Evolutionary conservation across 2,797 vertebrate species (phyloP).

Genomic region (Buceros bicornis): DNA sequence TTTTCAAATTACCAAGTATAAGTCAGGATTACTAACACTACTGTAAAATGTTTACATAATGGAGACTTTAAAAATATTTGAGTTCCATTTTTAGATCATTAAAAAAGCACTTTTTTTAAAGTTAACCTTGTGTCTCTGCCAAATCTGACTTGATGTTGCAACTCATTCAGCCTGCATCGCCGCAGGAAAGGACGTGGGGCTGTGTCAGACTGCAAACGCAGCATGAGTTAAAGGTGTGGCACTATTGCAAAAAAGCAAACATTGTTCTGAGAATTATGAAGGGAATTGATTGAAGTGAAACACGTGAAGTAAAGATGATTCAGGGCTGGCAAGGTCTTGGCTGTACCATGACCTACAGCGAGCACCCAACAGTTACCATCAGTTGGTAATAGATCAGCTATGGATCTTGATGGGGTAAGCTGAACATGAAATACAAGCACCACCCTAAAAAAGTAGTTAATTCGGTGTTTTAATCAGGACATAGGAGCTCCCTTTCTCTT

Average conservation of each 20-base stretch:
- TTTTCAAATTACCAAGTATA: neutral
- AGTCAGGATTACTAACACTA: neutral
- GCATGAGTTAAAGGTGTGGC: neutral
- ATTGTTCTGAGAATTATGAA: neutral
- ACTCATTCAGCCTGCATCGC: neutral
- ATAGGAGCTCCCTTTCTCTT: neutral
- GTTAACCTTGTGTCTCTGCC: neutral
- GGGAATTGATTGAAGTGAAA: neutral
- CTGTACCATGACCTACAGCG: neutral
- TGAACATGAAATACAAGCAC: neutral
- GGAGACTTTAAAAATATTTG: neutral
- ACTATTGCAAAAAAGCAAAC: constrained; percentile 39
- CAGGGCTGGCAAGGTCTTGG: neutral
- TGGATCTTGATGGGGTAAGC: neutral
- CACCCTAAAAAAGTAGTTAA: neutral
- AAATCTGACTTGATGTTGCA: neutral
- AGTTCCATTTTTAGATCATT: neutral
- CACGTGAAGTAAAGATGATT: neutral
- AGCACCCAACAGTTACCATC: neutral
- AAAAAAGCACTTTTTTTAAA: neutral
- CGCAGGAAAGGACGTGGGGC: rapidly evolving
- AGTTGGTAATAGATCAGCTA: rapidly evolving
- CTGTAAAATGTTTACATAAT: neutral
- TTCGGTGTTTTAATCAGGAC: neutral
- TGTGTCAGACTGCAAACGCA: neutral